Base-by-base conservation (phyloP, 2,113 vertebrate genomes). In the Dissostichus mawsoni region DNA sequence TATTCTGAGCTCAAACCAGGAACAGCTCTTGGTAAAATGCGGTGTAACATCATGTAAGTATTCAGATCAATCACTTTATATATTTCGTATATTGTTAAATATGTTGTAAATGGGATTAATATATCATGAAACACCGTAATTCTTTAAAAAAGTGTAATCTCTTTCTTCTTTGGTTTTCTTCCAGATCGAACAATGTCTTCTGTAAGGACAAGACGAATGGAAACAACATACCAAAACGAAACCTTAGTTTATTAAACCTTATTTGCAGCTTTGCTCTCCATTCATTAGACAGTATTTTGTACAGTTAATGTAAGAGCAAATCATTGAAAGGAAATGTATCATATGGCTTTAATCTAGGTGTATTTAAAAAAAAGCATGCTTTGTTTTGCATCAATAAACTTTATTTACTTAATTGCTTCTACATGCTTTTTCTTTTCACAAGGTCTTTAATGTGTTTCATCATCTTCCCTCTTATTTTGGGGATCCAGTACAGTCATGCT, bases 1-100 rank as follows among this genome's bases (percentile, higher is more conserved):
- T 85, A 85, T 44, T 78, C 75, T 51, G 29, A 67, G 50, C n/a
- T 86, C 56, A 72, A 53, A 58, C 4, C 16, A 57, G 59, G 44
- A 70, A 7, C 41, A 57, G 5, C 14, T 58, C 9, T 10, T 5
- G 61, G 57, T 72, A 71, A 9, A 44, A 83, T 9, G 11, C 16
- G 36, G 1, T 10, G 7, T 20, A 63, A 9, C 10, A 20, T 18
- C 29, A 33, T n/a, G 9, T 59, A 9, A 20, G 45, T 9, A 47
- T 12, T 45, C 1, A 2, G 11, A 47, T 12, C 6, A 11, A 10
- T 5, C 59, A 63, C 5, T 4, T 0, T 8, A 20, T 1, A 3
- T 4, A 57, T 47, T 57, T 18, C 25, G 29, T 57, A 25, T 25
- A 11, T 17, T 5, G 2, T 68, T 17, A 52, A 67, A 36, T 18